A percentile compares a stretch with the other conserved stretches of the same genome.
These are phyloP conservation scores for Caradrina kadenii DNA, from an alignment of 2,888 invertebrate genomes.

Conservation along the genomic window DNA sequence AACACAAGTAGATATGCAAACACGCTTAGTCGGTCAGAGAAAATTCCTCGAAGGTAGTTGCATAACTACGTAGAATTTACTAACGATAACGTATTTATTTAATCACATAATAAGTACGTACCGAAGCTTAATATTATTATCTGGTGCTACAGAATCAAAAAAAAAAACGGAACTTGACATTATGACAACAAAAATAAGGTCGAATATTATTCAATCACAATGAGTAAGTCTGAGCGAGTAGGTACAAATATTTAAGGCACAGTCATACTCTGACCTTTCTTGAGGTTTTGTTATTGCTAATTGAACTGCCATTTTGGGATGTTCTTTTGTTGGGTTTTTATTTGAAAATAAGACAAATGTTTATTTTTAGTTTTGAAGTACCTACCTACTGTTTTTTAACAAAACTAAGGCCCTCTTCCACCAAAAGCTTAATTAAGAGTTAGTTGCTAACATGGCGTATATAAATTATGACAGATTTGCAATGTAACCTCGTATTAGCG, in stretches of 20 bases:
- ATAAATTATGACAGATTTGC: neutral
- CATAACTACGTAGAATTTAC: conserved; percentile 44
- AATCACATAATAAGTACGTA: conserved; percentile 8
- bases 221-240: neutral
- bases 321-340: conserved; percentile 17
- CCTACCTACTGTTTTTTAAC: neutral
- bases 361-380: neutral
- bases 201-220: conserved; percentile 28
- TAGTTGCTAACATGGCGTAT: no score
- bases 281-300: conserved; percentile 29
- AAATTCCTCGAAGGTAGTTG: conserved; percentile 60
- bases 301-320: conserved; percentile 14
- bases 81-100: conserved; percentile 22
- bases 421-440: no score
- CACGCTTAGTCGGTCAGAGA: conserved; percentile 54
- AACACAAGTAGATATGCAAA: conserved; percentile 33
- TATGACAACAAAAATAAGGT: conserved; percentile 11
- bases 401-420: neutral
- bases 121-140: neutral
- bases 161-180: neutral
- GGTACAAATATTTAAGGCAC: conserved; percentile 18
- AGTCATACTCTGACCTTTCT: conserved; percentile 13
- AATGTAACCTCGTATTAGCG: neutral
- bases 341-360: neutral
- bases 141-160: neutral